phyloP scores from a whole-genome alignment of 1,140 invertebrate genomes.

The Olivierus martensii region DNA sequence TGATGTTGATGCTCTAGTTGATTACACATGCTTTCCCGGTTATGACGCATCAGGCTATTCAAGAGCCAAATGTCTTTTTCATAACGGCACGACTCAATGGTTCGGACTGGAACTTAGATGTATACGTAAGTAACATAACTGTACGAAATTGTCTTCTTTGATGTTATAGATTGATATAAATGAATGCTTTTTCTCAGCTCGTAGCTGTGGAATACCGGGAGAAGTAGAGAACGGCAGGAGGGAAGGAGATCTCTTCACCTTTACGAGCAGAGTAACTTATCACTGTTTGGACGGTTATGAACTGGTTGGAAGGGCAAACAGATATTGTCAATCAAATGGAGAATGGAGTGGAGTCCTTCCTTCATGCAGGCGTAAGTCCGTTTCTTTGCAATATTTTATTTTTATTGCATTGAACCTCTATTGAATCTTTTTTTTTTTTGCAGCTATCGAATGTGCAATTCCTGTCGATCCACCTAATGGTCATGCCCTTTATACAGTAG shows the following conservation, averaged over 20 bases:
- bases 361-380: slow-evolving; percentile 28
- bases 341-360: slow-evolving; percentile 42
- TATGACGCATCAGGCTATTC: slow-evolving; percentile 72
- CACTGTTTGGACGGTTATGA: slow-evolving; percentile 87
- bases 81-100: slow-evolving; percentile 69
- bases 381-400: neutral
- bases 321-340: slow-evolving; percentile 72
- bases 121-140: slow-evolving; percentile 55
- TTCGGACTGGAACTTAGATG: slow-evolving; percentile 90
- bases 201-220: slow-evolving; percentile 69
- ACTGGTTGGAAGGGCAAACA: slow-evolving; percentile 64
- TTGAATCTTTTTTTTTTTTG: slow-evolving; percentile 22
- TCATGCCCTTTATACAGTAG: slow-evolving; percentile 74
- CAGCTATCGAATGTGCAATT: slow-evolving; percentile 74
- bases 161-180: too few species aligned
- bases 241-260: slow-evolving; percentile 81
- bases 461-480: slow-evolving; percentile 77
- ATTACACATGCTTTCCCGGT: slow-evolving; percentile 81
- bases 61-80: slow-evolving; percentile 75
- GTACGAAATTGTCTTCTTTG: too few species aligned
- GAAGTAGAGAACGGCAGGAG: slow-evolving; percentile 83
- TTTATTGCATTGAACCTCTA: neutral
- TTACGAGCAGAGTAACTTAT: slow-evolving; percentile 78
- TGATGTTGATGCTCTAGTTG: slow-evolving; percentile 47
- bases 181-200: slow-evolving; percentile 32